A percentile compares a stretch with the other conserved stretches of the same genome.
phyloP scores from a whole-genome alignment of 37 sponge, comb jelly and placozoan species.

The Axinella damicornis region DNA sequence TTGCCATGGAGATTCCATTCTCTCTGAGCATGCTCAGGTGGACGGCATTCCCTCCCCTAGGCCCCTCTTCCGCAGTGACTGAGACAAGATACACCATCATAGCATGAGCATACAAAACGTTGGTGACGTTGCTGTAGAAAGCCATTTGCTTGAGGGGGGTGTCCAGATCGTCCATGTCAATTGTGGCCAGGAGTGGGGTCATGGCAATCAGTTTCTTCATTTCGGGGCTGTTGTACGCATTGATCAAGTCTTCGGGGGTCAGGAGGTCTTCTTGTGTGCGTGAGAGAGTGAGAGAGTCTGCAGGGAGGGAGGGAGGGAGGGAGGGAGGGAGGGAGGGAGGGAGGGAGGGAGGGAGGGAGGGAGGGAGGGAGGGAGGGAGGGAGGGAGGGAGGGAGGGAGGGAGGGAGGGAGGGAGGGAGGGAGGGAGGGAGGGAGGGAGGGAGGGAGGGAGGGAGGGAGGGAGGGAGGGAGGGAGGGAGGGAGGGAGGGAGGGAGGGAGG shows the following conservation, averaged over 20 bases:
- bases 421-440: neutral
- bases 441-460: neutral
- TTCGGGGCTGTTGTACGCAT: constrained; percentile 36
- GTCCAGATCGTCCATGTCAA: constrained; percentile 55
- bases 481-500: neutral
- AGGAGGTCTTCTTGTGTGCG: constrained; percentile 26
- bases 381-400: neutral
- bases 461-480: neutral
- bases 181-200: constrained; percentile 40
- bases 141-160: constrained; percentile 43
- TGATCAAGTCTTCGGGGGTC: constrained; percentile 17
- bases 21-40: neutral
- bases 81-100: constrained; percentile 41
- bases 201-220: constrained; percentile 28
- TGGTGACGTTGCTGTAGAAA: constrained; percentile 82
- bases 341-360: constrained; percentile 9
- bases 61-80: neutral
- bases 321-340: neutral
- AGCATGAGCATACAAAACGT: constrained; percentile 75
- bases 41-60: neutral
- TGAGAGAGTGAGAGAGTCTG: neutral
- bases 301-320: neutral
- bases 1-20: neutral
- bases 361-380: constrained; percentile 10
- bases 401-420: too few relatives aligned